These are phyloP conservation scores for Anoplolepis gracilipes DNA, from an alignment of 1,140 invertebrate species.

Conservation along the genomic window DNA sequence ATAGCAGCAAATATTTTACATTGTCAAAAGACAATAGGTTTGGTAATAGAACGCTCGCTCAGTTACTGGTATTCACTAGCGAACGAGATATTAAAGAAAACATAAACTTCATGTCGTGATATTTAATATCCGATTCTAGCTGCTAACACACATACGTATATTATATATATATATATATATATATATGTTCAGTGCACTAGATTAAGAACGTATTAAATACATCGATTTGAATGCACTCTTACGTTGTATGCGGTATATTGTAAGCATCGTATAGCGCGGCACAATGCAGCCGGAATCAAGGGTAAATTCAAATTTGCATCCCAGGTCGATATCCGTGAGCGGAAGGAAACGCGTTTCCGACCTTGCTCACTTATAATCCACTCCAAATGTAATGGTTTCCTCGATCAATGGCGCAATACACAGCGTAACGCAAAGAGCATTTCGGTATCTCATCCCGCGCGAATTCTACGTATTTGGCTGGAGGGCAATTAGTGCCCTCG, in stretches of 20 bases:
- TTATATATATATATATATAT: conserved; percentile 16
- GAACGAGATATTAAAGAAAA: not conserved
- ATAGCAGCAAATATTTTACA: not conserved
- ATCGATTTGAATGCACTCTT: conserved; percentile 33
- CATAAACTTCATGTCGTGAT: conserved; percentile 1
- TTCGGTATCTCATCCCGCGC: conserved; percentile 15
- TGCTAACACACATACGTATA: not conserved
- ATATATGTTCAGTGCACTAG: not conserved
- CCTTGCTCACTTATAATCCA: conserved; percentile 58
- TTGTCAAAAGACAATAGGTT: not conserved
- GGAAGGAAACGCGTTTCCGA: conserved; percentile 61
- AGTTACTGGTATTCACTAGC: not conserved
- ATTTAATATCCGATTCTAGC: not conserved
- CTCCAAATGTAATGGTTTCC: conserved; percentile 66
- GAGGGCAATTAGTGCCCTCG: conserved; percentile 73
- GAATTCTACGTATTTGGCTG: conserved; percentile 57
- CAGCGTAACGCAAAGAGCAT: conserved; percentile 53
- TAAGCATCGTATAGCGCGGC: not conserved
- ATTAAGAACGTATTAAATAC: conserved; percentile 22
- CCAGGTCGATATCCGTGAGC: conserved; percentile 41
- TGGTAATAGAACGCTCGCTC: not conserved
- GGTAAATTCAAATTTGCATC: conserved; percentile 54
- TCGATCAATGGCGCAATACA: conserved; percentile 47
- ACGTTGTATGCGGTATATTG: not conserved
- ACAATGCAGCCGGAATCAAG: conserved; percentile 28